Base-by-base conservation (phyloP, 2,113 vertebrate species). In the Rutilus rutilus region DNA sequence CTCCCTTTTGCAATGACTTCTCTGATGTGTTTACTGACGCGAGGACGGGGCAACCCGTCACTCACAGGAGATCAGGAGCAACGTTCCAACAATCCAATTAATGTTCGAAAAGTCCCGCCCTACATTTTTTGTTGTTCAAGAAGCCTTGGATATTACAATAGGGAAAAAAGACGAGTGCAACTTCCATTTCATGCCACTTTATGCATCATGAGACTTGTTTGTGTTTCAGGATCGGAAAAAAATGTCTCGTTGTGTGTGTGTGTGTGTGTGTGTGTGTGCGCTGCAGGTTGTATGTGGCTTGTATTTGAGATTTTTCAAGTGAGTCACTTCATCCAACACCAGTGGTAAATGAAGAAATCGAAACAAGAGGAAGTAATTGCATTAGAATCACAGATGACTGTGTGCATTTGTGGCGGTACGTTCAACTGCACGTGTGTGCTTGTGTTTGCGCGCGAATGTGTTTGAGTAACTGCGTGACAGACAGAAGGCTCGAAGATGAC, bases 361-460 rank as follows among this genome's bases (percentile, higher is more conserved):
- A 86, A 74, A 75, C 76, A 62, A 86, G 67, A 77, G 47, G 19
- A 59, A 75, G 80, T 80, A 88, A 88, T 86, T 78, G 39, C 77
- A 86, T 84, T 81, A 81, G 85, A 86, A 80, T 88, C 60, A 73
- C 85, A 82, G 64, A 85, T 85, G 86, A 64, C 33, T 52, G 59
- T 45, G 78, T 67, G 85, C 14, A 30, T 76, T 78, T 87, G 52
- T 85, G 64, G 75, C n/a, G 25, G 45, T 79, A 57, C n/a, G 27
- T 79, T 47, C 54, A 75, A 81, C 80, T 85, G 86, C 83, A 62
- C 74, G 65, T 69, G 77, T 14, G 2, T 85, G 73, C 52, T 74
- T 77, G 65, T 59, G 83, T 90, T 73, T 64, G 74, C 69, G 42
- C 15, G 12, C 78, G 77, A 52, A 27, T 52, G 69, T 81, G 74